These are phyloP conservation scores for Stercorarius parasiticus DNA, from an alignment of 2,113 vertebrate species.

Conservation along the genomic window DNA sequence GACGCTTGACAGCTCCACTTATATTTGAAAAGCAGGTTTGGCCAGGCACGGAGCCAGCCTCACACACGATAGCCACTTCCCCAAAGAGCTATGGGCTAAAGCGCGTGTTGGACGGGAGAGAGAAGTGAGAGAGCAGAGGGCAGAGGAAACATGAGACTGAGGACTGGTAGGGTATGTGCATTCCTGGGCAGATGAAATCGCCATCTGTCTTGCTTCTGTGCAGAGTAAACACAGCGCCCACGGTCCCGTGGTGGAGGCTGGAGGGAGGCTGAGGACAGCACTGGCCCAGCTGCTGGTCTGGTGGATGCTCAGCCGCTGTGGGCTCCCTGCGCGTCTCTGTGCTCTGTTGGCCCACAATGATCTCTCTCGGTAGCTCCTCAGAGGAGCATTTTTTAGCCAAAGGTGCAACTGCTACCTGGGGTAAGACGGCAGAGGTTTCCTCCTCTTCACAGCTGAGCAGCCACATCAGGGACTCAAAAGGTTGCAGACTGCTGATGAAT, in stretches of 20 bases:
- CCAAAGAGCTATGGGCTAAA: not conserved
- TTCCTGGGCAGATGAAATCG: not conserved
- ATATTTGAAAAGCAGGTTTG: not conserved
- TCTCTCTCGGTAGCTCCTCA: not conserved
- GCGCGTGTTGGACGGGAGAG: fast-evolving
- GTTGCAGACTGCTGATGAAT: not conserved
- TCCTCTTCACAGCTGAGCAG: not conserved
- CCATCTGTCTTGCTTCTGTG: not conserved
- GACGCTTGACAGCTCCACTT: not conserved
- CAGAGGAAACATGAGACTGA: not conserved
- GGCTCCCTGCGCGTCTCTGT: not conserved
- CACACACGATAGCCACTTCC: not conserved
- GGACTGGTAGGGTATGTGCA: not conserved
- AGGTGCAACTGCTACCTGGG: not conserved
- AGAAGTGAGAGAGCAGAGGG: not conserved
- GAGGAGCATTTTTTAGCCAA: not conserved
- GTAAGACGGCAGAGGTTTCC: not conserved
- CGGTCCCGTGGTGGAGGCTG: fast-evolving
- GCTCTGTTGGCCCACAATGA: not conserved
- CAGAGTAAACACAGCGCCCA: not conserved
- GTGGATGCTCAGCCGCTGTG: not conserved
- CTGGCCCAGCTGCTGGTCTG: not conserved
- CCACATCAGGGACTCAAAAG: not conserved
- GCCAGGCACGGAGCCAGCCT: not conserved
- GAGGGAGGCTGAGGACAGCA: not conserved